Percentiles rank a stretch among this genome's conserved stretches.
Conservation (phyloP, 2,888 invertebrate species). For the Apamea epomidion region DNA sequence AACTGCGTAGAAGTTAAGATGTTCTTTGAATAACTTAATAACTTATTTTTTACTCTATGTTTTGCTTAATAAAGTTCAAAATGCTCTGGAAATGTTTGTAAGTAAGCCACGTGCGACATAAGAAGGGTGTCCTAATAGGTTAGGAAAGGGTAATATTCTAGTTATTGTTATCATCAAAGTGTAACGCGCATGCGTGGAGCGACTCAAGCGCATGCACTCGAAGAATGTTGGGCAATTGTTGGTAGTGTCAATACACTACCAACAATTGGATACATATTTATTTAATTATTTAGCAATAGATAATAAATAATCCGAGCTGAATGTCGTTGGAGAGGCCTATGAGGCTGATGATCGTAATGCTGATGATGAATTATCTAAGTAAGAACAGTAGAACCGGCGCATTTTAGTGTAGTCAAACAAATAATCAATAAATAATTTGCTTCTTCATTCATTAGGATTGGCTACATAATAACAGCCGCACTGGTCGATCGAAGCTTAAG, state of each 20-base stretch:
- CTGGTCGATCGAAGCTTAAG: too few relatives aligned
- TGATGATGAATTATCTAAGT: not conserved
- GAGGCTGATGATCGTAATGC: too few relatives aligned
- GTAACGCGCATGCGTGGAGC: constrained; percentile 27
- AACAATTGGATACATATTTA: constrained; percentile 12
- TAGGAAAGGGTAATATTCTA: constrained; percentile 52
- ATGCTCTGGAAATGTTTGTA: not conserved
- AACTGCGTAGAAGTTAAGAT: constrained; percentile 21
- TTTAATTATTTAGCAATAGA: not conserved
- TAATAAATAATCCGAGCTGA: too few relatives aligned
- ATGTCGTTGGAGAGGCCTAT: too few relatives aligned
- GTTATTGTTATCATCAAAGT: constrained; percentile 42
- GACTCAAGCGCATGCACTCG: constrained; percentile 34
- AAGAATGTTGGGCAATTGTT: constrained; percentile 35
- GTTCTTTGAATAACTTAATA: constrained; percentile 14
- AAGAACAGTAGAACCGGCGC: not conserved
- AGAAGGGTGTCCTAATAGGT: constrained; percentile 60
- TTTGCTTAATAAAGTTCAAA: fast-evolving
- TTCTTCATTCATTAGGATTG: too few relatives aligned
- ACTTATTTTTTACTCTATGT: not conserved
- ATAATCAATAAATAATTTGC: not conserved
- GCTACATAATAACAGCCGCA: too few relatives aligned
- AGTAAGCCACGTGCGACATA: constrained; percentile 46
- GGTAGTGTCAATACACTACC: too few relatives aligned
- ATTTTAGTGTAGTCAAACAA: not conserved